Base-by-base conservation (phyloP, 2,888 invertebrate species). In the Brenthis daphne region DNA sequence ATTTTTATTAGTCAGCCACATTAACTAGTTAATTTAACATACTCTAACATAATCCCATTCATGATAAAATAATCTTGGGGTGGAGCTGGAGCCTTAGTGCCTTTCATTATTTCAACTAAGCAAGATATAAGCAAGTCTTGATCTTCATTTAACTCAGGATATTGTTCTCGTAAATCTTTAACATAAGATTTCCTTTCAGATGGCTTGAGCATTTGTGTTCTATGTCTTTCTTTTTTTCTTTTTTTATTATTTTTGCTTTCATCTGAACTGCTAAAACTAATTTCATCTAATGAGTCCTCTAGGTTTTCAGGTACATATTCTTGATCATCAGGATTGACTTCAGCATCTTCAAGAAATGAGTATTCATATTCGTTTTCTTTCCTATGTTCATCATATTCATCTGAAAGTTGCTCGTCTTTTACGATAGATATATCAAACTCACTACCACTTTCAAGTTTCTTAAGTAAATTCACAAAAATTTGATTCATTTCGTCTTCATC, bases 61-160 rank as follows among this genome's bases (percentile, higher is more conserved):
- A 82, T 76, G 8, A 82, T 63, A 75, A 73, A 88, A 70, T 78
- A 85, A 60, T 85, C 85, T 43, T 64, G 68, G 0, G 88, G 88
- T 1, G 82, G 82, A 2, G 74, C 67, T 0, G 90, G 89, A 1
- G 83, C 77, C 54, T 84, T 86, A 0, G 81, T 74, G 37, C 73
- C 76, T 60, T 81, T 81, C 90, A 91, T 90, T 0, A 87, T 82
- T 57, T 81, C 80, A 6, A 82, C 80, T 14, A 92, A 72, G 5
- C 83, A 82, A 12, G 79, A 74, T 0, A 90, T 74, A 1, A 92
- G 74, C 11, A 78, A 72, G 1, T 84, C 78, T 5, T 77, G 72
- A 71, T 89, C 77, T 0, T 80, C 72, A n/a, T 71, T 76, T 57
- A 90, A 71, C 48, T 88, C 85, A 0, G 84, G 85, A 69, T 85